These are phyloP conservation scores for Lutjanus argentimaculatus DNA, from an alignment of 2,797 vertebrate genomes.

Conservation along the genomic window DNA sequence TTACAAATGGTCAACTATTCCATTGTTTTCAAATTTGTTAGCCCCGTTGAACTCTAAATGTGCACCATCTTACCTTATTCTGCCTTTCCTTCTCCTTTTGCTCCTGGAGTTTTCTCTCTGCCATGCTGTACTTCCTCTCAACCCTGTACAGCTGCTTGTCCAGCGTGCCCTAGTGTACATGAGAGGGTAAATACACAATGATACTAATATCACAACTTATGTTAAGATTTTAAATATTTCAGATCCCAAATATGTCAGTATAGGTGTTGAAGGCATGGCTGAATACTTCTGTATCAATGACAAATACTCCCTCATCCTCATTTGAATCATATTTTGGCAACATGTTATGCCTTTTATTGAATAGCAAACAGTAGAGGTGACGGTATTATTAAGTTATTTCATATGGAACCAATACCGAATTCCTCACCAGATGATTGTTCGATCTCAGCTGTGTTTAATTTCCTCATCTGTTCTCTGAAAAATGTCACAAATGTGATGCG, in stretches of 20 bases:
- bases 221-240: not conserved
- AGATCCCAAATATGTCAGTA: not conserved
- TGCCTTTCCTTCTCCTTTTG: conserved; percentile 81
- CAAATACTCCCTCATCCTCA: too few species aligned
- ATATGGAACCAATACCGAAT: too few species aligned
- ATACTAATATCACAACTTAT: fast-evolving
- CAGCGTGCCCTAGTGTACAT: conserved; percentile 69
- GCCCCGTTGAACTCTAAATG: not conserved
- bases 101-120: conserved; percentile 79
- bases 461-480: too few species aligned
- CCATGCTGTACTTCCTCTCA: conserved; percentile 75
- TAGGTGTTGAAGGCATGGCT: not conserved
- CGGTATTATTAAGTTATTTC: too few species aligned
- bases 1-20: not conserved
- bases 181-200: not conserved
- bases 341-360: too few species aligned
- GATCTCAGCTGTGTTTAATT: too few species aligned
- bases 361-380: too few species aligned
- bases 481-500: too few species aligned
- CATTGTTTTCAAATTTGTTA: not conserved
- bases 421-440: too few species aligned
- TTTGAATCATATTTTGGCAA: too few species aligned
- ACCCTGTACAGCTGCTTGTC: conserved; percentile 76
- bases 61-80: conserved; percentile 71
- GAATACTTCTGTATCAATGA: too few species aligned